These are phyloP conservation scores for Lasiurus borealis DNA, from an alignment of 2,113 vertebrate species.

Conservation along the genomic window DNA sequence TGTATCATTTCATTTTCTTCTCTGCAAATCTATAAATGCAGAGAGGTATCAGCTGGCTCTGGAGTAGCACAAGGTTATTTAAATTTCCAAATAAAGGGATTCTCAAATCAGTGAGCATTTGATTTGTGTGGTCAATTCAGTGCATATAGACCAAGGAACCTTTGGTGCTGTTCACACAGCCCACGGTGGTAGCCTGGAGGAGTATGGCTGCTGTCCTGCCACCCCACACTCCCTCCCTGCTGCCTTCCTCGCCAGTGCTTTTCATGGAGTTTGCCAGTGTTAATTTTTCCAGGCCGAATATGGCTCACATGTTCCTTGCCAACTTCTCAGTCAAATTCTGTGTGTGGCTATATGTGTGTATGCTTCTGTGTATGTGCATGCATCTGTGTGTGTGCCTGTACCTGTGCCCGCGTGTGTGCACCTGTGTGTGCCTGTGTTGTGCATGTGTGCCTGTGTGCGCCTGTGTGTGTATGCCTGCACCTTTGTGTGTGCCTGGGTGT, in stretches of 20 bases:
- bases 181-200: conserved; percentile 76
- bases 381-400: background rate
- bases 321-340: conserved; percentile 77
- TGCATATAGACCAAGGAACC: conserved; percentile 79
- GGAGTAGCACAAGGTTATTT: conserved; percentile 56
- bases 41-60: conserved; percentile 67
- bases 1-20: conserved; percentile 69
- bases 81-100: conserved; percentile 81
- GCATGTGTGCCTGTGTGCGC: too few species aligned
- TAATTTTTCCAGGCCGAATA: conserved; percentile 82
- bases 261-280: conserved; percentile 81
- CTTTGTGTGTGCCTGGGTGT: conserved; percentile 52
- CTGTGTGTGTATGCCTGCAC: too few species aligned
- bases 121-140: conserved; percentile 63
- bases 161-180: conserved; percentile 78
- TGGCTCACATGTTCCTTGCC: conserved; percentile 77
- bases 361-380: background rate
- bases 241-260: conserved; percentile 76
- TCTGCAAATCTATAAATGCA: conserved; percentile 60
- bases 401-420: too few species aligned
- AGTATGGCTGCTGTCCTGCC: conserved; percentile 73
- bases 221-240: conserved; percentile 67
- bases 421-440: too few species aligned
- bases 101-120: conserved; percentile 73
- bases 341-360: conserved; percentile 16